These are phyloP conservation scores for Timema cristinae DNA, from an alignment of 2,888 invertebrate genomes.

Conservation along the genomic window DNA sequence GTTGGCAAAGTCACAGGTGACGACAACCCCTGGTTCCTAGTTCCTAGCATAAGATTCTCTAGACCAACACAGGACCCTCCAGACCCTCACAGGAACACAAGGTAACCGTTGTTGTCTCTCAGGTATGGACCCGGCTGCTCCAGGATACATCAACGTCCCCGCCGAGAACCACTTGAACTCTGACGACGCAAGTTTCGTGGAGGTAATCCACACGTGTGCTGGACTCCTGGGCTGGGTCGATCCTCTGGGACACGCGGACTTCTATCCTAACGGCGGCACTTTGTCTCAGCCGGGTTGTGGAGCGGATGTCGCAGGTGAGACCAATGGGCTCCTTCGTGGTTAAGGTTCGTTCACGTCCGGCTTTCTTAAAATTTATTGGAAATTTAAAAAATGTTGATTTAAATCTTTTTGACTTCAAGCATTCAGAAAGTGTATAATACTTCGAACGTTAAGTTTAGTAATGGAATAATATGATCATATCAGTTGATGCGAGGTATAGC, in stretches of 20 bases:
- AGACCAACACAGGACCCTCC: background rate
- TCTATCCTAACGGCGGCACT: conserved; percentile 17
- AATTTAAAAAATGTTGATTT: no score
- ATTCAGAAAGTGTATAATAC: no score
- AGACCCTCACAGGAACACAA: no score
- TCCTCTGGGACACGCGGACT: conserved; percentile 15
- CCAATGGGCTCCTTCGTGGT: no score
- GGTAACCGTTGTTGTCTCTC: background rate
- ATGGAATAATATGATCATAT: no score
- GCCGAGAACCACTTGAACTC: background rate
- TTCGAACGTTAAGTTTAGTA: no score
- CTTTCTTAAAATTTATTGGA: no score
- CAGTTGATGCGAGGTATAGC: no score
- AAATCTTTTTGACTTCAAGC: no score
- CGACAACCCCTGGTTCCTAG: no score
- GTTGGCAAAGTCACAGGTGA: conserved; percentile 5
- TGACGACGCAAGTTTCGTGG: conserved; percentile 8
- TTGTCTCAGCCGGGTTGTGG: conserved; percentile 12
- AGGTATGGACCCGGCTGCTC: conserved; percentile 17
- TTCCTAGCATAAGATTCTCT: background rate
- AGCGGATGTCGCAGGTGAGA: background rate
- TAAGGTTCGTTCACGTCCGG: no score
- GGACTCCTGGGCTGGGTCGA: conserved; percentile 12
- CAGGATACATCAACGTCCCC: background rate
- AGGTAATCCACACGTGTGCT: conserved; percentile 16